Conservation (phyloP, 1,140 invertebrate species). For the Melipona quadrifasciata region DNA sequence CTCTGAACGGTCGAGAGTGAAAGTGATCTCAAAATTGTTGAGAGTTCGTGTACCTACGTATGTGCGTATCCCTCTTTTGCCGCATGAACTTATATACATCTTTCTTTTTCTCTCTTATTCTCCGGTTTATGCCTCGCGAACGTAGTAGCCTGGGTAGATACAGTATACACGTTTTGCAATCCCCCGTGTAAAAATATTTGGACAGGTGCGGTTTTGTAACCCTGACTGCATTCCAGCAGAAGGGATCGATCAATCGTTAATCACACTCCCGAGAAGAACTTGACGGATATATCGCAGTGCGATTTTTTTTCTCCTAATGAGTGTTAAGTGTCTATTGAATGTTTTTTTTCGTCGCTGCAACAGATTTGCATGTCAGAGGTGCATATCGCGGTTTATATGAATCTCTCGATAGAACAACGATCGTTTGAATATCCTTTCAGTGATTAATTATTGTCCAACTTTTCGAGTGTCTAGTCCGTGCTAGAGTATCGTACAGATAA, state of each 20-base stretch:
- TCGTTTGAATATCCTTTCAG: not conserved
- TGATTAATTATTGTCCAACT: no score
- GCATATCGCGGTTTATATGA: not conserved
- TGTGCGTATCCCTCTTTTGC: not conserved
- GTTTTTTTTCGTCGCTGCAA: not conserved
- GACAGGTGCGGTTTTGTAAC: constrained; percentile 66
- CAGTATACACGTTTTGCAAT: constrained; percentile 62
- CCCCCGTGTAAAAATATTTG: constrained; percentile 59
- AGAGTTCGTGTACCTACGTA: constrained; percentile 15
- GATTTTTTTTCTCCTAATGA: not conserved
- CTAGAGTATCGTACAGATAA: no score
- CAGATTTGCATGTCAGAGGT: not conserved
- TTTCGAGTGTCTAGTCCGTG: no score
- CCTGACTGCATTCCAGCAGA: constrained; percentile 52
- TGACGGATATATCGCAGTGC: not conserved
- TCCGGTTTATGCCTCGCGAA: constrained; percentile 49
- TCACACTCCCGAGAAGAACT: not conserved
- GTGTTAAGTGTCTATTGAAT: no score
- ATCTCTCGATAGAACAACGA: no score
- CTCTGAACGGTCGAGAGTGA: constrained; percentile 69
- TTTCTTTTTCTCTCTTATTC: not conserved
- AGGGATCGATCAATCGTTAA: not conserved
- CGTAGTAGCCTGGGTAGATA: constrained; percentile 32
- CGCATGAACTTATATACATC: not conserved
- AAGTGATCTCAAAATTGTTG: constrained; percentile 74